phyloP scores from a whole-genome alignment of 2,888 invertebrate species.

The Smittia sp. region DNA sequence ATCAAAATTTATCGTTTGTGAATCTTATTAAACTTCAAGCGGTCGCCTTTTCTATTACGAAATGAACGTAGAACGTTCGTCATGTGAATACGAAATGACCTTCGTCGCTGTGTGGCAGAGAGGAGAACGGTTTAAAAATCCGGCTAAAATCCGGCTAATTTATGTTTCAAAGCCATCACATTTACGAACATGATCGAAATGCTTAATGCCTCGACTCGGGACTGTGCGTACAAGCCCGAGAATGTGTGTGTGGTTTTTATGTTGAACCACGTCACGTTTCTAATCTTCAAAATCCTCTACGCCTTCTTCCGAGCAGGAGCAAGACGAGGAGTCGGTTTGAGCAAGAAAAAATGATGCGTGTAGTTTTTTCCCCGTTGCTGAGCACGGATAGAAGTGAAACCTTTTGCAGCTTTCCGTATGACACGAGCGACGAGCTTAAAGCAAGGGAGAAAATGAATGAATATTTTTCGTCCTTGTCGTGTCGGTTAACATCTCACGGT shows the following conservation, averaged over 20 bases:
- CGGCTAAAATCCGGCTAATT: constrained; percentile 20
- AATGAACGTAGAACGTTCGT: constrained; percentile 25
- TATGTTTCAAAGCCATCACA: constrained; percentile 12
- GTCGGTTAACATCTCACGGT: background rate
- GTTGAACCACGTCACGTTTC: constrained; percentile 38
- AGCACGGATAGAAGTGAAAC: background rate
- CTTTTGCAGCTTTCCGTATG: background rate
- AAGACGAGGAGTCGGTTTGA: background rate
- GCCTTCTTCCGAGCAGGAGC: background rate
- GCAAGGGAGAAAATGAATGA: background rate
- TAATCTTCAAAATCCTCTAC: constrained; percentile 31
- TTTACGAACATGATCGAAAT: background rate
- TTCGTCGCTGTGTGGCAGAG: background rate
- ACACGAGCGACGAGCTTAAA: background rate
- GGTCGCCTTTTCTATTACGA: constrained; percentile 8
- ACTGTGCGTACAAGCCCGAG: background rate
- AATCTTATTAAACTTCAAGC: background rate
- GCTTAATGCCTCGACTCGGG: background rate
- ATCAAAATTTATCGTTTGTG: background rate
- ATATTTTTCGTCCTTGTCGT: background rate
- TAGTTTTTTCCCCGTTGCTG: constrained; percentile 15
- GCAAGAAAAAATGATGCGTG: background rate
- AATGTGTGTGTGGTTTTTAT: constrained; percentile 14
- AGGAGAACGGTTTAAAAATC: constrained; percentile 24
- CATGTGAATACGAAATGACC: constrained; percentile 29